Base-by-base conservation (phyloP, 2,888 invertebrate genomes). In the Megaustenia siamemsis region DNA sequence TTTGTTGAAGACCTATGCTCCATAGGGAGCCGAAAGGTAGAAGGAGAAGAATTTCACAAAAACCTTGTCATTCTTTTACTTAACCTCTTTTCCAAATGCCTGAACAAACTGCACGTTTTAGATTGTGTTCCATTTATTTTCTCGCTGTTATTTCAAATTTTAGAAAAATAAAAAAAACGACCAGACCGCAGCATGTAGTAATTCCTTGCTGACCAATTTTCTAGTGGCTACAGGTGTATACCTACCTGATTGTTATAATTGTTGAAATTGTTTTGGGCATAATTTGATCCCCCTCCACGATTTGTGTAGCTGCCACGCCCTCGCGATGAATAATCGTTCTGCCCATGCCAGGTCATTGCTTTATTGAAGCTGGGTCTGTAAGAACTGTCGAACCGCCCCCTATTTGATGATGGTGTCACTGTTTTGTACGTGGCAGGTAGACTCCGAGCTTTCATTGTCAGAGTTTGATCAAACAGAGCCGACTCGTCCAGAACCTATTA, bases 401-500 rank as follows among this genome's bases (percentile, higher is more conserved):
- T 73, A 10, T 21, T 66, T 35, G 63, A 12, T 15, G 53, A 21
- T n/a, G 40, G 49, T 15, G 38, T 71, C n/a, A 24, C 12, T 10
- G 40, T 35, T 53, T 80, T 84, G 63, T 84, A 84, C 6, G 28
- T 73, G 63, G 73, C 32, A 21, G 84, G 84, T 24, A 84, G 79
- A 38, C 43, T 60, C 38, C 84, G 35, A 28, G 79, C 84, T 68
- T 84, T 84, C 75, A 84, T 10, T 63, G 73, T 8, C 32, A 84
- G 69, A 6, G 63, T 53, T 0, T 75, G 79, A n/a, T 66, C 77
- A 56, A 84, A 84, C 18, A 84, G 56, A 38, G 40, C 18, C 4
- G 84, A 75, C 15, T 80, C 84, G 45, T 84, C 84, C 1, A 84
- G 35, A 15, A 84, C 80, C 84, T 84, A 32, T 28, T 35, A 40